Evolutionary conservation across 1,140 invertebrate species (phyloP), one percentile per base, ranked within the genome.

Genomic region (Drosophila arizonae): DNA sequence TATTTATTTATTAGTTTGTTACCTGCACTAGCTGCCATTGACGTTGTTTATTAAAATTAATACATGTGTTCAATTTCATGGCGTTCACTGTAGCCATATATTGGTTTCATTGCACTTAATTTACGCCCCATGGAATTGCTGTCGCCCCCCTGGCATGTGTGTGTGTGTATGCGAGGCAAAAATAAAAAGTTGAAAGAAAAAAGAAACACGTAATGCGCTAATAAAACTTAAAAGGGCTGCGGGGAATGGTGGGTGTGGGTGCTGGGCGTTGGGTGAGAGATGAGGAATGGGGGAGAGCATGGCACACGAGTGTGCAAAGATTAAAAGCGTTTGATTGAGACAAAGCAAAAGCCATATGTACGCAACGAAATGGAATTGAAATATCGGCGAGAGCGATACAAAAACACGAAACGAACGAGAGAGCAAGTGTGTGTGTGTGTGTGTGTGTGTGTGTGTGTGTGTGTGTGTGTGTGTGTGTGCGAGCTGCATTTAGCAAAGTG

Each of bases 291-390:
- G 21, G 21, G 21, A 24, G 21, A 24, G 63, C 55, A 24, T 63
- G 79, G 46, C 56, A 45, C 33, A 65, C 55, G 62, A 52, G 77
- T 63, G 80, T 77, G 74, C 76, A 79, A 87, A 87, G 82, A 86
- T 86, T 86, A 87, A 86, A 77, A 77, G 66, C 62, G 39, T 82
- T 87, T 86, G 67, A 82, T 88, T 88, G 76, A 88, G 71, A 85
- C 81, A 87, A 87, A 88, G 84, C 72, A 57, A 63, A 77, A 66
- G 41, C 65, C 52, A 61, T 24, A 6, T 56, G 61, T 62, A 77
- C 50, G 69, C 45, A 84, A 85, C 56, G 50, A 33, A 64, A 70
- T 74, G 69, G 70, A 84, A 79, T 48, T 65, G 67, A 50, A 82
- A 75, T 64, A 55, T 24, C 6, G 41, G 9, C 41, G 54, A 50